Percentiles rank a stretch among this genome's conserved stretches.
Evolutionary conservation across 2,888 invertebrate genomes (phyloP).

Genomic region (Papilio elwesi): DNA sequence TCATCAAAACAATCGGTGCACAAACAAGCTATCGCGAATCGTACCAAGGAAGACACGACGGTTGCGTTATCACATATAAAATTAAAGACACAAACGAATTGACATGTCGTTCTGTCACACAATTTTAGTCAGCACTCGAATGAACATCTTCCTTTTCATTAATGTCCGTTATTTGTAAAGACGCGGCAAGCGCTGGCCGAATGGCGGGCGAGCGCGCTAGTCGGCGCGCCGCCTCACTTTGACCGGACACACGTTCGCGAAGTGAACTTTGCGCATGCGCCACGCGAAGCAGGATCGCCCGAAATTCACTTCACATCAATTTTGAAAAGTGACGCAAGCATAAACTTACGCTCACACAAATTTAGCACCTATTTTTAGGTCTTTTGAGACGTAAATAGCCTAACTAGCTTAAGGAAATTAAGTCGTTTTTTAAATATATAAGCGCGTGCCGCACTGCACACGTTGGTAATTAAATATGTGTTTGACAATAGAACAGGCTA

Average conservation of each 20-base stretch:
- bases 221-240: constrained; percentile 82
- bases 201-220: constrained; percentile 84
- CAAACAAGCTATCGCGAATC: constrained; percentile 59
- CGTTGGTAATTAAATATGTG: constrained; percentile 83
- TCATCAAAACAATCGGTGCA: constrained; percentile 73
- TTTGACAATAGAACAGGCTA: constrained; percentile 75
- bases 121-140: constrained; percentile 55
- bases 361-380: accelerated
- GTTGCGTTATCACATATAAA: constrained; percentile 56
- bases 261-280: constrained; percentile 75
- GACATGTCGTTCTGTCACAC: constrained; percentile 64
- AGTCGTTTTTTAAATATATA: constrained; percentile 52
- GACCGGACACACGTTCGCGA: constrained; percentile 68
- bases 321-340: constrained; percentile 52
- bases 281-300: constrained; percentile 74
- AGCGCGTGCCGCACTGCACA: constrained; percentile 84
- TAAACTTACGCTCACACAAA: constrained; percentile 46
- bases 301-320: constrained; percentile 66
- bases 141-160: constrained; percentile 67
- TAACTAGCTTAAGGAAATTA: constrained; percentile 41
- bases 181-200: constrained; percentile 69
- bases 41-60: constrained; percentile 73
- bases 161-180: constrained; percentile 60
- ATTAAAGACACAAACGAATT: constrained; percentile 61
- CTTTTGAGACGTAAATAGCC: constrained; percentile 23